Evolutionary conservation across 1,140 invertebrate genomes (phyloP).

Genomic region (Doryteuthis pealeii): DNA sequence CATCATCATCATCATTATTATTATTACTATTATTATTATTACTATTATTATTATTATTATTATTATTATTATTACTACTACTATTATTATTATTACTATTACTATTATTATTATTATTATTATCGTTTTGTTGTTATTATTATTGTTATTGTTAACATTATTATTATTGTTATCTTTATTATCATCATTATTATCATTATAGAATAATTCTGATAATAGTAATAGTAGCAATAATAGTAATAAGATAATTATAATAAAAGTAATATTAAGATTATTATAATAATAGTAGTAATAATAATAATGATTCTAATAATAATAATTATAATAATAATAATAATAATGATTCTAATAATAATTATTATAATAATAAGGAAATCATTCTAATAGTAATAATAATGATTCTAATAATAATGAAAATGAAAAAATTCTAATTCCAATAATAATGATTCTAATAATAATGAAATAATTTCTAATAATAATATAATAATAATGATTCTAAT

Average conservation of each 20-base stretch:
- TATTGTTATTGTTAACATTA: not conserved
- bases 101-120: slow-evolving; percentile 2
- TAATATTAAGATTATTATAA: not conserved
- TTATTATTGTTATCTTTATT: not conserved
- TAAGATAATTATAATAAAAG: too few species aligned
- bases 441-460: slow-evolving; percentile 20
- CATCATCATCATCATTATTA: not conserved
- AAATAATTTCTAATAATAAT: slow-evolving; percentile 19
- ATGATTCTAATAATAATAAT: too few species aligned
- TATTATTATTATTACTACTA: slow-evolving; percentile 2
- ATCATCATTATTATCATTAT: slow-evolving; percentile 1
- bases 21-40: not conserved
- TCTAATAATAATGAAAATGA: slow-evolving; percentile 20
- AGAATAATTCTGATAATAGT: not conserved
- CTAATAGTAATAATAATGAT: slow-evolving; percentile 21
- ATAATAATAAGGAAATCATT: slow-evolving; percentile 18
- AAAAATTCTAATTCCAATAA: slow-evolving; percentile 21
- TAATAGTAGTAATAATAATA: too few species aligned
- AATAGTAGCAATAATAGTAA: too few species aligned
- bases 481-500: slow-evolving; percentile 21
- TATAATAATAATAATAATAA: too few species aligned
- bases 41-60: not conserved
- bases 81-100: not conserved
- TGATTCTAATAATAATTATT: too few species aligned
- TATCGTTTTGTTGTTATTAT: not conserved